Evolutionary conservation across 2,797 vertebrate species (phyloP), one percentile per base, ranked within the genome.

Genomic region (Hippopotamyrus pictus): DNA sequence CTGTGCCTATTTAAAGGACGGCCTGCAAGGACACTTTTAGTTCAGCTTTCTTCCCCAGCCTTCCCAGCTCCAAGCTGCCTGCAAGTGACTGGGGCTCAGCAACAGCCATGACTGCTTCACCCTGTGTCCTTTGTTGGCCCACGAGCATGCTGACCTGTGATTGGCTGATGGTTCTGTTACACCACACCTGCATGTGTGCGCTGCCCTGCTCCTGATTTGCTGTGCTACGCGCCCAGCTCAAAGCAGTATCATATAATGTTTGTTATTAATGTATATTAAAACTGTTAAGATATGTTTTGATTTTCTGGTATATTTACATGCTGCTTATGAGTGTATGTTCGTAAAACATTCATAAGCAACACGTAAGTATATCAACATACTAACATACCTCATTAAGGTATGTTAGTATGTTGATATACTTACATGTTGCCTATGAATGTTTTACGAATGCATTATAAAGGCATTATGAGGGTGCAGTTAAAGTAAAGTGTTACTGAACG

Each of bases 1-100:
- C 86, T 92, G 91, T 90, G 91, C 92, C 93, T 95, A 94, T 95
- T 95, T 95, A 95, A 95, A 94, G 93, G 90, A 90, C 88, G 91
- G 91, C 51, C 89, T 90, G 88, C 89, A 87, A 90, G 92, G 87
- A 90, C 54, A 89, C 62, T 54, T 84, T 86, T 91, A 91, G 88
- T 92, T 86, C 91, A 93, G 90, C 89, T 46, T 91, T 91, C 91
- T 91, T 92, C 91, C 90, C 90, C 33, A 90, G 54, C 89, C 59
- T 76, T 82, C 76, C 50, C 89, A 50, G 22, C 82, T 84, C 44
- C 82, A 51, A 14, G 46, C n/a, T 29, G 44, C 48, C 9, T 48
- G 82, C 44, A 29, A 12, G 46, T 22, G 44, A 25, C 82, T 48
- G 6, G 50, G 3, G 46, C 12, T 44, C n/a, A n/a, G 76, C 76